Base-by-base conservation (phyloP, 2,888 invertebrate species). In the Spisula subtruncata region DNA sequence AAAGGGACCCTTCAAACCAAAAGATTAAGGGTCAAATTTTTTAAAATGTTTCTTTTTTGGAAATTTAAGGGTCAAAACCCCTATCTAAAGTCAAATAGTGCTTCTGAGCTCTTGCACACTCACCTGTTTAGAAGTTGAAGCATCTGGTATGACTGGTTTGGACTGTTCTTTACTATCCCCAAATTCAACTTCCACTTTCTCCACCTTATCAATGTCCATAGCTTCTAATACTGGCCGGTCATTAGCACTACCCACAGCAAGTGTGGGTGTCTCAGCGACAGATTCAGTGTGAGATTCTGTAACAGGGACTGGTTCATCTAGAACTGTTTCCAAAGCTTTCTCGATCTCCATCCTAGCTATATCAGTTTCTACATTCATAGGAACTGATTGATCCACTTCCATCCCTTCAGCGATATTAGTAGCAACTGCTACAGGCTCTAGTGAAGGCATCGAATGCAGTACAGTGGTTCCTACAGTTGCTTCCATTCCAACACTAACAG, bases 101-200 rank as follows among this genome's bases (percentile, higher is more conserved):
- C 18, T n/a, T 56, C 18, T 56, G 0, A 25, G 25, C n/a, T n/a
- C n/a, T n/a, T 25, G 60, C 0, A 66, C 25, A 66, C 60, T 25
- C 10, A 66, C 60, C 60, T 66, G 60, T 12, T 66, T 25, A 66
- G 60, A 66, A 66, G 60, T 6, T 66, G 60, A 66, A 66, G 60
- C 60, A 66, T 25, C 60, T n/a, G 60, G 60, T 25, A 25, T 25
- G 10, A 66, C 25, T n/a, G 60, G n/a, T 66, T 25, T 25, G 4
- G 60, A 25, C 12, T 66, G 60, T 25, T 8, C 12, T 4, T 25
- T 66, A n/a, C n/a, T 66, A 66, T 66, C 60, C 25, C 10, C 60
- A 6, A 6, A 2, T 12, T 5, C 5, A 25, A 12, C 10, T 66
- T 66, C 25, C n/a, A 66, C 10, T 66, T 66, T 66, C 25, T 25